phyloP scores from a whole-genome alignment of 2,113 vertebrate genomes.

The Phalacrocorax aristotelis region DNA sequence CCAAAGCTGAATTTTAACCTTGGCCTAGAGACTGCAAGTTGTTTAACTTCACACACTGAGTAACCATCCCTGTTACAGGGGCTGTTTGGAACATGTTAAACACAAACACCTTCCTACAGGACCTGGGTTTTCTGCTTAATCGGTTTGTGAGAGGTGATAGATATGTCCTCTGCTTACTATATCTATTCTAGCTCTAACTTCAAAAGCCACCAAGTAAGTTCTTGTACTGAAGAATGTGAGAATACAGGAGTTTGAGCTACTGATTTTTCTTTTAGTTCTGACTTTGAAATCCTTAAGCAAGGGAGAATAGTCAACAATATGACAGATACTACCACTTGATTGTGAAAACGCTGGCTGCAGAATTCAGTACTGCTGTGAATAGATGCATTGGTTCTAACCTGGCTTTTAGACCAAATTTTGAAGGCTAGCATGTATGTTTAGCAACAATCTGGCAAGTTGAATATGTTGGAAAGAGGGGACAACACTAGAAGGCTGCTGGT shows the following conservation, averaged over 20 bases:
- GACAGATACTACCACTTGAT: neutral
- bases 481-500: neutral
- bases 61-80: neutral
- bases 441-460: neutral
- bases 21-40: neutral
- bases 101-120: neutral
- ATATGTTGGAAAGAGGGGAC: neutral
- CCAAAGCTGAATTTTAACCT: neutral
- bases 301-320: too few species aligned
- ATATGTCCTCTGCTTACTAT: neutral
- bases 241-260: neutral
- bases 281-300: neutral
- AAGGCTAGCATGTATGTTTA: neutral
- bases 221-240: neutral
- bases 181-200: accelerated
- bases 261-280: neutral
- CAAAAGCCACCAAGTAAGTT: neutral
- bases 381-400: neutral
- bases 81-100: neutral
- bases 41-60: accelerated
- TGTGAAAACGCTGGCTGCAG: neutral
- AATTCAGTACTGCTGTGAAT: neutral
- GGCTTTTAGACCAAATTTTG: neutral
- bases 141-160: neutral
- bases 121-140: neutral